These are phyloP conservation scores for Augochlora pura DNA, from an alignment of 1,140 invertebrate species.

Conservation along the genomic window DNA sequence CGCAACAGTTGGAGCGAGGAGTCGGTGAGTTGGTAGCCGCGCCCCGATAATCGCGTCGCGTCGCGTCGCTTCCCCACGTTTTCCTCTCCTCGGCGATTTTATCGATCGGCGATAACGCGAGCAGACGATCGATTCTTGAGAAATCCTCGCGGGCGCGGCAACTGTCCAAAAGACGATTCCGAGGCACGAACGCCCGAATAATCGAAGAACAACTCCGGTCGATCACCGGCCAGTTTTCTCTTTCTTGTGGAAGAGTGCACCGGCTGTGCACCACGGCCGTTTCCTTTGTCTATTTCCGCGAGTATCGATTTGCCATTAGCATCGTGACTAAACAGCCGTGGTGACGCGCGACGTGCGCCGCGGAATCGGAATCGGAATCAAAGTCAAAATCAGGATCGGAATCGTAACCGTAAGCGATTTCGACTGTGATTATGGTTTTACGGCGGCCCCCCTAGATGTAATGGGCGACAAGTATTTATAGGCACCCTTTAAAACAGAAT, in stretches of 20 bases:
- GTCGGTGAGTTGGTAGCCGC: background rate
- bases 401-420: background rate
- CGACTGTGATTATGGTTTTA: no score
- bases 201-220: no score
- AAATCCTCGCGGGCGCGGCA: background rate
- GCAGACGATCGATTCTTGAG: background rate
- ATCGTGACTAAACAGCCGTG: slow-evolving; percentile 28
- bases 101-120: slow-evolving; percentile 14
- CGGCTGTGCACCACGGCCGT: slow-evolving; percentile 3
- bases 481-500: no score
- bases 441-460: no score
- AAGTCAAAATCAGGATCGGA: background rate
- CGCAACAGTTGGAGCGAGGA: background rate
- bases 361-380: no score
- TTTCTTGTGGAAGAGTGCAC: no score
- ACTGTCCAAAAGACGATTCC: no score
- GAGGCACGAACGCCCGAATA: no score
- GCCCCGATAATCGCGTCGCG: slow-evolving; percentile 3
- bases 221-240: no score
- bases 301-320: slow-evolving; percentile 58
- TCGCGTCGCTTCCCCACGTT: no score
- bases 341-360: background rate
- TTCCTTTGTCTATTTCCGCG: slow-evolving; percentile 38
- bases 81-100: background rate
- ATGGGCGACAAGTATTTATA: no score